Evolutionary conservation across 1,140 invertebrate species (phyloP), one percentile per base, ranked within the genome.

Genomic region (Onthophagus taurus): DNA sequence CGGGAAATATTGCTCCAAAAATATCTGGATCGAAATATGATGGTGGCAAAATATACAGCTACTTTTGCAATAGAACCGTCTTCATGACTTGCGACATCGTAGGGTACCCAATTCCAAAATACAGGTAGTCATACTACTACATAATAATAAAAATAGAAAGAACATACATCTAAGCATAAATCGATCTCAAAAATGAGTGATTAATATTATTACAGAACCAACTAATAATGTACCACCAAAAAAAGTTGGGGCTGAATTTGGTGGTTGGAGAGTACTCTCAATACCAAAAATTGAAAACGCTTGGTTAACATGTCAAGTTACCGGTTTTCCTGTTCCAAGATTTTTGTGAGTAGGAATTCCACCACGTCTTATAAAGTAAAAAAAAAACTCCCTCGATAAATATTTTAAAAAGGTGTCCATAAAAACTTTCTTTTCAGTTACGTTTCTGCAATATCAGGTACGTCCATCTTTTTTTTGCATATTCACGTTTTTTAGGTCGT

Each of bases 221-320:
- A 66, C 65, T 17, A 65, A 46, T 52, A 60, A 65, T 45, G 59
- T 66, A 12, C 58, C 61, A 21, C 67, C 67, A 13, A 75, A 77
- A 65, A 72, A 78, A 61, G 72, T 73, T 39, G 71, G 75, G 53
- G 76, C 76, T 58, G 67, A 73, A 63, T 80, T 79, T 57, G 75
- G 76, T 51, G 77, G 78, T 61, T 75, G 73, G 65, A 72, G 78
- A 63, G 70, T 86, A 45, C 64, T 81, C 46, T 76, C 74, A 60
- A 73, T 81, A 42, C 63, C 70, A 19, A 59, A 67, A 59, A 66
- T 64, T 35, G 64, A 65, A 49, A 62, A 65, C 47, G 71, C 72
- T 53, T 80, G 78, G 55, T 68, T 82, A 61, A 74, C 71, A 52
- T 81, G 78, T 63, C 77, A 78, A 64, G 74, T 80, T 39, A 72